Percentiles rank a stretch among this genome's conserved stretches.
phyloP scores from a whole-genome alignment of 2,888 invertebrate species.

The Rhagium mordax region DNA sequence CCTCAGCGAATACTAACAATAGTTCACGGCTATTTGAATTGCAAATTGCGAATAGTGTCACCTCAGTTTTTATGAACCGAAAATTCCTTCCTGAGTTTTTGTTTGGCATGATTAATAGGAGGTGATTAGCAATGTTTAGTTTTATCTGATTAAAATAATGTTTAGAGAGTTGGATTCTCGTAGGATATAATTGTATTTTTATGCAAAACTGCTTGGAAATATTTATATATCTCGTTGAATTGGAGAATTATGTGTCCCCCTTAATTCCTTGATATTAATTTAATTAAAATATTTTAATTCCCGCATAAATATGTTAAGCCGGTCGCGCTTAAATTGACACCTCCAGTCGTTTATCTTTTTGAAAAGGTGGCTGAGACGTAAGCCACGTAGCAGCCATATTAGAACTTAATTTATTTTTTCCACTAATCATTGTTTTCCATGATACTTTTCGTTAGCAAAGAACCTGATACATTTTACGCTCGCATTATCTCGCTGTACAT shows the following conservation, averaged over 20 bases:
- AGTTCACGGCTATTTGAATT: slow-evolving; percentile 26
- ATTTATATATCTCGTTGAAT: background rate
- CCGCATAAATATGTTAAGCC: background rate
- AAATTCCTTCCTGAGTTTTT: background rate
- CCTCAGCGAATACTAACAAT: slow-evolving; percentile 5
- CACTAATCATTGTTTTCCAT: no score
- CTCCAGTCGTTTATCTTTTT: no score
- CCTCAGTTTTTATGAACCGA: background rate
- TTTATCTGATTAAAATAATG: background rate
- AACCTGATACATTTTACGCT: background rate
- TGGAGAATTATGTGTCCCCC: background rate
- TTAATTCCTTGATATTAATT: background rate
- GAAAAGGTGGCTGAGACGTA: no score
- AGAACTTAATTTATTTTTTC: no score
- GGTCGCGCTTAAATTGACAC: no score
- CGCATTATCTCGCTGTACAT: background rate
- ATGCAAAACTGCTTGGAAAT: background rate
- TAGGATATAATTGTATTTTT: background rate
- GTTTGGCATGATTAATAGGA: background rate
- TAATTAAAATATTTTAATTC: background rate
- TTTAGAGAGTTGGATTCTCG: background rate
- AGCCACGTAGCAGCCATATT: no score
- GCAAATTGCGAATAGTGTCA: slow-evolving; percentile 18
- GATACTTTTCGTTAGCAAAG: no score
- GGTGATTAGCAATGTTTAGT: background rate